A percentile compares a stretch with the other conserved stretches of the same genome.
phyloP scores from a whole-genome alignment of 2,113 vertebrate species.

The Tupaia chinensis region DNA sequence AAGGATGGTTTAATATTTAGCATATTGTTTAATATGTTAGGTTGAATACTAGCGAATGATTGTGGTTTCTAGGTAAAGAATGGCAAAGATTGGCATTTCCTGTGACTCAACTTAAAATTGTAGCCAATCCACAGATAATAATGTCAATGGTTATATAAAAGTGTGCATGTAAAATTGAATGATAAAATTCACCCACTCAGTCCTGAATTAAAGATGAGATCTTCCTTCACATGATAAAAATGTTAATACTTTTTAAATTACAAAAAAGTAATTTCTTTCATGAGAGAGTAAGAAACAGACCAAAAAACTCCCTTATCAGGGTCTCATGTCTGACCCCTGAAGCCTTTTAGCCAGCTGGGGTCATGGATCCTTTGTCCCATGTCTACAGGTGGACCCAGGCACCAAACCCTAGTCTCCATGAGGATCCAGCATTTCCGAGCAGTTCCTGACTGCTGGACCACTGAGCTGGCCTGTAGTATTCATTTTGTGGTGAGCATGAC shows the following conservation, averaged over 20 bases:
- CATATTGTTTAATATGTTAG: not conserved
- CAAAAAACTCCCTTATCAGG: no score
- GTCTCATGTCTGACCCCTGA: no score
- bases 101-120: not conserved
- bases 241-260: not conserved
- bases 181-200: not conserved
- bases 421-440: no score
- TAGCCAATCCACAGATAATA: not conserved
- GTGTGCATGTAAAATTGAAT: not conserved
- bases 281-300: no score
- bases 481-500: not conserved
- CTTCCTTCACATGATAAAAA: not conserved
- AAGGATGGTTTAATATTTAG: conserved; percentile 30
- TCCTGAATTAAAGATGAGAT: not conserved
- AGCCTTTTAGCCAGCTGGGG: no score
- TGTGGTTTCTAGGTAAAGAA: conserved; percentile 3
- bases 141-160: not conserved
- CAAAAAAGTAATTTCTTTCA: no score
- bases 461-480: not conserved
- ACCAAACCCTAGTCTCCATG: no score
- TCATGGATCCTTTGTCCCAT: no score
- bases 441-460: no score
- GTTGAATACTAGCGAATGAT: not conserved
- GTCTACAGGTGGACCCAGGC: no score
- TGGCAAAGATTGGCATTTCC: not conserved